Evolutionary conservation across 2,113 vertebrate species (phyloP).

Genomic region (Istiophorus platypterus): DNA sequence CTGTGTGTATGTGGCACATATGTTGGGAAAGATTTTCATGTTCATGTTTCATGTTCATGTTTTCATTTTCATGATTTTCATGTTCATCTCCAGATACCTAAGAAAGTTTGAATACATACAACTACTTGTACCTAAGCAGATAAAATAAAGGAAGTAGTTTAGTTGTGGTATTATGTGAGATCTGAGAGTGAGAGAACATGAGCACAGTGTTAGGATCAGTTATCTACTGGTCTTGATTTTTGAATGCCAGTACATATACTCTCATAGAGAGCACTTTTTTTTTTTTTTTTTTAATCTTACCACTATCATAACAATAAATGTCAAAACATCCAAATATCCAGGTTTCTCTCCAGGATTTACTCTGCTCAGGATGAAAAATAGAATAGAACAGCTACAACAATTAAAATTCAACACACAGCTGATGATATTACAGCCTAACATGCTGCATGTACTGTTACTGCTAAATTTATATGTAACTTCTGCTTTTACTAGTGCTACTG

Average conservation of each 20-base stretch:
- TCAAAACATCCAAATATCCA: neutral
- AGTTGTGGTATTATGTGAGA: neutral
- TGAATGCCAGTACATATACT: neutral
- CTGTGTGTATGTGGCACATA: neutral
- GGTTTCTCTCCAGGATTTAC: neutral
- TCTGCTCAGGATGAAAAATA: neutral
- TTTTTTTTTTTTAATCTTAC: neutral
- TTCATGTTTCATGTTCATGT: no score
- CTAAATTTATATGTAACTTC: neutral
- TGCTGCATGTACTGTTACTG: neutral
- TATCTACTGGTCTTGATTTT: neutral
- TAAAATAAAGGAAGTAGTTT: neutral
- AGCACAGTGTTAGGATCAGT: neutral
- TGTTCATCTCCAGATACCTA: neutral
- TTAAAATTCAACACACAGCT: neutral
- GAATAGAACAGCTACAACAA: neutral
- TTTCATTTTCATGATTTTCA: no score
- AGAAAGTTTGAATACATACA: neutral
- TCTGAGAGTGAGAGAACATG: neutral
- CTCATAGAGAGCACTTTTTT: no score
- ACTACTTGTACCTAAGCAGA: neutral
- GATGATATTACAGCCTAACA: neutral
- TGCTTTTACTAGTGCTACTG: neutral
- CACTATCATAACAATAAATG: neutral
- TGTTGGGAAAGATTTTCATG: neutral